Percentiles rank a stretch among this genome's conserved stretches.
Conservation (phyloP, 2,888 invertebrate genomes). For the Drosophila lacicola region DNA sequence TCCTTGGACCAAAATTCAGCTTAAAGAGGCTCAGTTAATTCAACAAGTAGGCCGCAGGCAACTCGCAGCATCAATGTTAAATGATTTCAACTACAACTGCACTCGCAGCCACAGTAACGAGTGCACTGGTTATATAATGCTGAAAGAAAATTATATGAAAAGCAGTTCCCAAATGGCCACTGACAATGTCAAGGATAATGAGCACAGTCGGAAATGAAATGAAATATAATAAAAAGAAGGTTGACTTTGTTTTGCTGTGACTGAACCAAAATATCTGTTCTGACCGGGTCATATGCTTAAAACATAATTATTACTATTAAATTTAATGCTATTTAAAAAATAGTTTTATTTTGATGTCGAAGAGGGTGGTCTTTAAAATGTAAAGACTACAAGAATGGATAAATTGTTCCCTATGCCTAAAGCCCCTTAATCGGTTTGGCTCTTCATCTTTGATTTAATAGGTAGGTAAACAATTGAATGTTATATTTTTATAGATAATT, state of each 20-base stretch:
- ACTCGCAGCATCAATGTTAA: constrained; percentile 61
- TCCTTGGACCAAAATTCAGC: background rate
- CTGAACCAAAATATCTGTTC: background rate
- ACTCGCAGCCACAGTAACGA: constrained; percentile 52
- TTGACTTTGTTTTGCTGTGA: constrained; percentile 25
- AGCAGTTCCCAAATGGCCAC: constrained; percentile 48
- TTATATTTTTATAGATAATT: no score
- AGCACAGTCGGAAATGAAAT: constrained; percentile 44
- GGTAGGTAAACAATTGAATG: no score
- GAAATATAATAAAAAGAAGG: constrained; percentile 10
- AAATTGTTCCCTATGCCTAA: no score
- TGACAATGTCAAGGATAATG: constrained; percentile 73
- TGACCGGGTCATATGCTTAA: background rate
- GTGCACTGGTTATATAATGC: constrained; percentile 62
- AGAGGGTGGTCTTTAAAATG: no score
- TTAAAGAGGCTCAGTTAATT: constrained; percentile 21
- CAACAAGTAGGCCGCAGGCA: constrained; percentile 46
- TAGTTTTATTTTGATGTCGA: no score
- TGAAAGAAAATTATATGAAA: constrained; percentile 11
- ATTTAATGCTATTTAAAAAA: no score
- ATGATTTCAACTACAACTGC: constrained; percentile 39
- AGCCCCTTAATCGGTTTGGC: no score
- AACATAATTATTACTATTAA: no score
- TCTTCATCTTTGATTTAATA: no score
- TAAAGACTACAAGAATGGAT: no score